Conservation (phyloP, 2,797 vertebrate genomes). For the Myotis planiceps region DNA sequence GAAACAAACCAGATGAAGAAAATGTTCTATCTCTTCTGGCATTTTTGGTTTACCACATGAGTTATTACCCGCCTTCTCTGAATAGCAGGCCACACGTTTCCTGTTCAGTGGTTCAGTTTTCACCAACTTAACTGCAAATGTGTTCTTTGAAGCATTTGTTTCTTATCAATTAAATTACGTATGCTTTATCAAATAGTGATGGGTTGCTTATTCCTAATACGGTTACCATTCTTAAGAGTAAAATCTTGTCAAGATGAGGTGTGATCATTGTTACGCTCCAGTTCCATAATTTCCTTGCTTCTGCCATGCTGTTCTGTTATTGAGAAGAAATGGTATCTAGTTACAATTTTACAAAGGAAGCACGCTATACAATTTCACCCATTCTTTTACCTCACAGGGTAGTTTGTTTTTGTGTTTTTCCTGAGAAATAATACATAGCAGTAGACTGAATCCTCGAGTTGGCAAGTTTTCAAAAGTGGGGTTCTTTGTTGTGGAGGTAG, state of each 20-base stretch:
- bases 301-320: neutral
- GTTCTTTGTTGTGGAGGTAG: neutral
- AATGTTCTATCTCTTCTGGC: neutral
- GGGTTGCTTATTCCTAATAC: neutral
- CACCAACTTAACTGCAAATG: neutral
- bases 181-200: neutral
- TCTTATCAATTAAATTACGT: slow-evolving; percentile 1
- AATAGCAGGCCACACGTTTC: slow-evolving; percentile 23
- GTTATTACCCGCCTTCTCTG: slow-evolving; percentile 27
- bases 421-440: neutral
- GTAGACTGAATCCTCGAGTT: neutral
- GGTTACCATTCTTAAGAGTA: neutral
- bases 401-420: slow-evolving; percentile 4
- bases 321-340: neutral
- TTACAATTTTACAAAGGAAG: neutral
- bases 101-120: slow-evolving; percentile 55
- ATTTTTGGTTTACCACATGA: slow-evolving; percentile 49
- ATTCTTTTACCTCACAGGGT: neutral
- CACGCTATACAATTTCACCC: neutral
- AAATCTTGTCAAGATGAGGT: slow-evolving; percentile 4
- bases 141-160: slow-evolving; percentile 47
- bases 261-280: neutral
- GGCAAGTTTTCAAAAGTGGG: neutral
- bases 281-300: neutral
- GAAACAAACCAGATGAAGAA: slow-evolving; percentile 48